Base-by-base conservation (phyloP, 2,797 vertebrate species). In the Enteromius treurensis region DNA sequence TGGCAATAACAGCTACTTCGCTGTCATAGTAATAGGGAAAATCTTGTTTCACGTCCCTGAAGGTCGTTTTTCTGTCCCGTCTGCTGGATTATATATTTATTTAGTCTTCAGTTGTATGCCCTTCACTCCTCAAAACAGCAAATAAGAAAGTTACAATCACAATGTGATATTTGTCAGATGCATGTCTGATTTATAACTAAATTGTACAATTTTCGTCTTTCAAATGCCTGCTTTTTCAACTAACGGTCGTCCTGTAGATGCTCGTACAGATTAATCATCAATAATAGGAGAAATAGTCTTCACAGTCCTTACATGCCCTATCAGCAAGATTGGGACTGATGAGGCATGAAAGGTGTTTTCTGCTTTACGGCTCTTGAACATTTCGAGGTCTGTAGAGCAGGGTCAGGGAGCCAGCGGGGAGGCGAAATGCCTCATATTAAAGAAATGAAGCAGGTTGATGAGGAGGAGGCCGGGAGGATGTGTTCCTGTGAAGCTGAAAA, bases 251-350 rank as follows among this genome's bases (percentile, higher is more conserved):
- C 5, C 21, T 65, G 4, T 6, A 77, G 42, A 64, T 23, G 21
- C 23, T 64, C 47, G 17, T 49, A 47, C 17, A 45, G 26, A 70
- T 70, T 71, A 5, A 45, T 34, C 79, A 58, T 58, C 67, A 29
- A 55, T 58, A 71, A 45, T 49, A 15, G 49, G 8, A 8, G 62
- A 64, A 64, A 13, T 45, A 29, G 26, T 21, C 40, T 65, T 78
- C 40, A 60, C 17, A 47, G 37, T 53, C n/a, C 15, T 26, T 77
- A 29, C 29, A 77, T 45, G 47, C 17, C 15, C 23, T 53, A 65
- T 77, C 74, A 77, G 82, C 58, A 60, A 49, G 23, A 65, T 47
- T 76, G 40, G n/a, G 83, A 49, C 51, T 60, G 42, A 77, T 77
- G 53, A 64, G 37, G 40, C 42, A 26, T 51, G 71, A 47, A 70